Percentiles rank a stretch among this genome's conserved stretches.
These are phyloP conservation scores for Neotragus pygmaeus DNA, from an alignment of 2,113 vertebrate genomes.

Conservation along the genomic window DNA sequence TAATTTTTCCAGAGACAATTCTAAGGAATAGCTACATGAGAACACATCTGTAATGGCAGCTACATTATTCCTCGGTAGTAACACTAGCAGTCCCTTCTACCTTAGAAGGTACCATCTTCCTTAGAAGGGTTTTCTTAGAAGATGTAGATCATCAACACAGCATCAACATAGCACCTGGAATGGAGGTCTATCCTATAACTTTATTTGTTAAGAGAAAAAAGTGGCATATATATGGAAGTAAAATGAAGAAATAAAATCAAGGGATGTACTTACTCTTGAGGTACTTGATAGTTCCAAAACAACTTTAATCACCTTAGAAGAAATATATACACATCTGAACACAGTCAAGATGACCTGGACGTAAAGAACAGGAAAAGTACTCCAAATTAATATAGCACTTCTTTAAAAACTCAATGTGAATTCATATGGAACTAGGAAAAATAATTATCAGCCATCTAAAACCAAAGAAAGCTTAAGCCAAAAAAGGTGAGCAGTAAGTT, in stretches of 20 bases:
- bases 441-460: not conserved
- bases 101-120: not conserved
- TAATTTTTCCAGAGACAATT: not conserved
- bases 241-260: constrained; percentile 20
- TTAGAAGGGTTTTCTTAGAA: constrained; percentile 15
- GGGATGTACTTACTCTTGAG: constrained; percentile 54
- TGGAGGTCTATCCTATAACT: not conserved
- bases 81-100: not conserved
- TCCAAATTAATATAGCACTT: constrained; percentile 8
- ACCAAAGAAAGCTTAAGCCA: not conserved
- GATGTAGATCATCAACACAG: not conserved
- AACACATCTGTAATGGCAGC: not conserved
- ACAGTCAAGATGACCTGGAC: constrained; percentile 7
- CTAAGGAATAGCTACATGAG: not conserved
- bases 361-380: constrained; percentile 29
- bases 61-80: not conserved
- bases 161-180: not conserved
- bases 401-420: not conserved
- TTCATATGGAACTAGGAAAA: not conserved
- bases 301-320: constrained; percentile 12
- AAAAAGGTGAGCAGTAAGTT: not conserved
- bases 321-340: constrained; percentile 31
- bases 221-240: not conserved
- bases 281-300: constrained; percentile 30
- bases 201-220: not conserved